A percentile compares a stretch with the other conserved stretches of the same genome.
Conservation (phyloP, 2,797 vertebrate genomes). For the Tolypeutes matacus region DNA sequence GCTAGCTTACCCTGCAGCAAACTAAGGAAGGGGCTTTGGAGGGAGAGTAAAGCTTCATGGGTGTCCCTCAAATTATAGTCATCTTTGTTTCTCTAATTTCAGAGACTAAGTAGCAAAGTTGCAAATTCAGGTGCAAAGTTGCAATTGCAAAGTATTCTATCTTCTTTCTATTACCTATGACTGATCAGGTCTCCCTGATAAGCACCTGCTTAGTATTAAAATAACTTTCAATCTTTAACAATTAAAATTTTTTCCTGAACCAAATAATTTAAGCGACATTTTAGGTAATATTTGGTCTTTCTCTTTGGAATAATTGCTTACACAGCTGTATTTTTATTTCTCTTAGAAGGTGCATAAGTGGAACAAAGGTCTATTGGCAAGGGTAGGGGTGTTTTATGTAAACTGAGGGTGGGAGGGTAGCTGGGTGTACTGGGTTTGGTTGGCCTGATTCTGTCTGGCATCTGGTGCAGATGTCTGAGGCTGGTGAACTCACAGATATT, state of each 20-base stretch:
- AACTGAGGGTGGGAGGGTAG: neutral
- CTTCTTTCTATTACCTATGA: neutral
- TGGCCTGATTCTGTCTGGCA: neutral
- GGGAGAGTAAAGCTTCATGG: neutral
- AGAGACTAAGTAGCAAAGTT: neutral
- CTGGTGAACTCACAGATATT: neutral
- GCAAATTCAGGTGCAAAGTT: neutral
- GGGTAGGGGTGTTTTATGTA: neutral
- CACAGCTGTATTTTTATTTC: neutral
- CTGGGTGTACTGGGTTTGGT: neutral
- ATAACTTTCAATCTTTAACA: neutral
- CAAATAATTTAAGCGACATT: neutral
- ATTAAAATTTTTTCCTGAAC: neutral
- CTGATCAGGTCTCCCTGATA: neutral
- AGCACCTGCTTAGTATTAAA: neutral
- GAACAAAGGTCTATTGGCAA: neutral
- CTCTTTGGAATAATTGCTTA: neutral
- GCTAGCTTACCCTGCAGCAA: neutral
- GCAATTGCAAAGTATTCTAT: neutral
- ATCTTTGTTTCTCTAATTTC: neutral
- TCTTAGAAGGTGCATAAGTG: neutral
- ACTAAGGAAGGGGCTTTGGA: neutral
- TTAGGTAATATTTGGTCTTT: neutral
- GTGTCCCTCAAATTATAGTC: neutral
- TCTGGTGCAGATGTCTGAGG: slow-evolving; percentile 1